Evolutionary conservation across 2,113 vertebrate genomes (phyloP).

Genomic region (Antigone vipio): DNA sequence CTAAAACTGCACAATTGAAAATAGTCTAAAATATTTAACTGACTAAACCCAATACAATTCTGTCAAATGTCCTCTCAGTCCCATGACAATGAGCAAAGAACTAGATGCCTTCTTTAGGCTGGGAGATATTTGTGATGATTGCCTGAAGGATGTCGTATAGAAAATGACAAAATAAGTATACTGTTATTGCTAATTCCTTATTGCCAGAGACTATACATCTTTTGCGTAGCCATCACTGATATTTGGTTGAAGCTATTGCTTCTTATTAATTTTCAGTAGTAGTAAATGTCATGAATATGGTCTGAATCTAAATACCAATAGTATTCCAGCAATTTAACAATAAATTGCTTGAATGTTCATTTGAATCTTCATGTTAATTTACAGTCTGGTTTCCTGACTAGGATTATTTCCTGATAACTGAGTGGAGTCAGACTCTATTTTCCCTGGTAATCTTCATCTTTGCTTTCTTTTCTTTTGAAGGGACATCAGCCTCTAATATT

Average conservation of each 20-base stretch:
- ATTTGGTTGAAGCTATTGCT: not conserved
- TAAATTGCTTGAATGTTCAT: not conserved
- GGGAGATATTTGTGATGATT: not conserved
- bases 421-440: not conserved
- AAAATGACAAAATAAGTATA: not conserved
- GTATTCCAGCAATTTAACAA: not conserved
- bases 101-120: not conserved
- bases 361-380: not conserved
- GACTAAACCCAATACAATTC: not conserved
- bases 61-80: not conserved
- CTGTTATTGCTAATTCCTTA: not conserved
- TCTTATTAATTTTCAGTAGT: not conserved
- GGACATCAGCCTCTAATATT: slow-evolving; percentile 23
- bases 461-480: slow-evolving; percentile 39
- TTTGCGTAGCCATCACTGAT: not conserved
- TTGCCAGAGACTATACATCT: not conserved
- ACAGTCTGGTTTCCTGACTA: not conserved
- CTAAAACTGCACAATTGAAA: not conserved
- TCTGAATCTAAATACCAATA: not conserved
- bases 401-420: not conserved
- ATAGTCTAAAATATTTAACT: not conserved
- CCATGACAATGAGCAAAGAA: not conserved
- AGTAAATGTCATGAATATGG: not conserved
- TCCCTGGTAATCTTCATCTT: not conserved
- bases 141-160: not conserved